Percentiles rank a stretch among this genome's conserved stretches.
Evolutionary conservation across 35 echinoderm and acorn worm species (phyloP).

Genomic region (Amphiura filiformis): DNA sequence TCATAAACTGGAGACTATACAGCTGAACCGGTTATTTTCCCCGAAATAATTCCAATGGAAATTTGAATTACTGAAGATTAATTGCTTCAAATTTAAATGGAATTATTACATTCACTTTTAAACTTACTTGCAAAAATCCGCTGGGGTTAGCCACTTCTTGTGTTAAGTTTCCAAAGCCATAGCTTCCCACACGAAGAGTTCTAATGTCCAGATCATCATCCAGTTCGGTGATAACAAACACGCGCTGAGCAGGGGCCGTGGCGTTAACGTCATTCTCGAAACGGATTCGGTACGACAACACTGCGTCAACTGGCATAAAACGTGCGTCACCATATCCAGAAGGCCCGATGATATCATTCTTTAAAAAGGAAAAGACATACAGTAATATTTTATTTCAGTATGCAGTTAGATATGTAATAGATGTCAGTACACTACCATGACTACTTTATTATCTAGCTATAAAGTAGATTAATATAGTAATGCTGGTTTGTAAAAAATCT

Average conservation of each 20-base stretch:
- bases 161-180: conserved; percentile 61
- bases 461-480: too few species aligned
- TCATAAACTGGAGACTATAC: too few species aligned
- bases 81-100: too few species aligned
- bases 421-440: too few species aligned
- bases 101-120: too few species aligned
- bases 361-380: neutral
- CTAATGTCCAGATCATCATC: conserved; percentile 42
- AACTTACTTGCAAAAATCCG: neutral
- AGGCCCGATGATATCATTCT: conserved; percentile 68
- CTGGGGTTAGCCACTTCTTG: conserved; percentile 2
- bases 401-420: too few species aligned
- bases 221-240: conserved; percentile 21
- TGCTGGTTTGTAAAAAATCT: too few species aligned
- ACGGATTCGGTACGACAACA: conserved; percentile 38
- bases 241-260: conserved; percentile 53
- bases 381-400: neutral
- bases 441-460: too few species aligned
- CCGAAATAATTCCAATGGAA: too few species aligned
- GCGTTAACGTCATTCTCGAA: conserved; percentile 68
- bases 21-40: too few species aligned
- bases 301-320: conserved; percentile 21
- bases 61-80: too few species aligned
- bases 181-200: conserved; percentile 50
- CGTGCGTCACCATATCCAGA: conserved; percentile 54